Evolutionary conservation across 1,140 invertebrate species (phyloP).

Genomic region (Nasonia vitripennis): DNA sequence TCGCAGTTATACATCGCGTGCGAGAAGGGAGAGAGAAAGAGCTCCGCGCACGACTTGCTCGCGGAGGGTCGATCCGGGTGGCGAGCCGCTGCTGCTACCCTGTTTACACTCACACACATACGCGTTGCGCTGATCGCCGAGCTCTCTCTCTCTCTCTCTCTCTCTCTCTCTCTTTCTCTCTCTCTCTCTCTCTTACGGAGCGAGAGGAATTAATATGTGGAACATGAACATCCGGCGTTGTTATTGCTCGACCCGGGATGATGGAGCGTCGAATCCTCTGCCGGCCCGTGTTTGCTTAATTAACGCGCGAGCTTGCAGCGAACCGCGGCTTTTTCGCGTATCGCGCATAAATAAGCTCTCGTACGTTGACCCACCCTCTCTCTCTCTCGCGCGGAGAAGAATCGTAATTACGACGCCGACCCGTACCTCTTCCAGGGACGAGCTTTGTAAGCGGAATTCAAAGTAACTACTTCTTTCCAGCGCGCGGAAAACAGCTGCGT

Average conservation of each 20-base stretch:
- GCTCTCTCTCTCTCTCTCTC: not conserved
- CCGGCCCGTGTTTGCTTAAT: not conserved
- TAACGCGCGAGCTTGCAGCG: not conserved
- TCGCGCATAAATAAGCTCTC: not conserved
- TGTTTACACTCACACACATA: not conserved
- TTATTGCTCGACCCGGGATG: not conserved
- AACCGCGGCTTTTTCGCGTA: not conserved
- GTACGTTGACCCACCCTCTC: no score
- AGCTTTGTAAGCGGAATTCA: no score
- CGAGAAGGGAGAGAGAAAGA: not conserved
- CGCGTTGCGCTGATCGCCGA: not conserved
- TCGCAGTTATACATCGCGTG: not conserved
- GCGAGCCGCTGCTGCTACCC: slow-evolving; percentile 11
- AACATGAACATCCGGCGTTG: not conserved
- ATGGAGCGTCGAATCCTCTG: not conserved
- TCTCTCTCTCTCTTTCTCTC: not conserved
- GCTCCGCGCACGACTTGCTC: slow-evolving; percentile 54
- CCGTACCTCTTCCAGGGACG: no score
- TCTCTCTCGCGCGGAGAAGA: no score
- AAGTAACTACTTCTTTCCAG: no score
- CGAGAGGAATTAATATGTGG: slow-evolving; percentile 28
- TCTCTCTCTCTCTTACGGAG: not conserved
- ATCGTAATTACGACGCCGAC: no score
- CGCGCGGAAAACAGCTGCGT: no score
- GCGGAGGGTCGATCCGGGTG: slow-evolving; percentile 56